Percentiles rank a stretch among this genome's conserved stretches.
Evolutionary conservation across 2,113 vertebrate species (phyloP).

Genomic region (Menura novaehollandiae): DNA sequence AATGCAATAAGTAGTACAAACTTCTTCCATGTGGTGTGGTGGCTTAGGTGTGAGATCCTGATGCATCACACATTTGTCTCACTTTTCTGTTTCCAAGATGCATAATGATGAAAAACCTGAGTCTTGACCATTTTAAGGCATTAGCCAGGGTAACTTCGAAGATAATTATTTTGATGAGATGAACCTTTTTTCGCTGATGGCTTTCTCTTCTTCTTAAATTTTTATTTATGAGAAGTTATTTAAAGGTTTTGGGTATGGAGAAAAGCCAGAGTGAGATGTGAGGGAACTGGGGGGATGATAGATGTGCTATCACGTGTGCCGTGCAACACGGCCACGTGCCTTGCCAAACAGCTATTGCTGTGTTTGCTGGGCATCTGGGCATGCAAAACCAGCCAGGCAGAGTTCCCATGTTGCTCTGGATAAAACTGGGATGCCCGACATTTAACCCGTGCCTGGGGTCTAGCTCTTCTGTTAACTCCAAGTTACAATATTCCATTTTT

Average conservation of each 20-base stretch:
- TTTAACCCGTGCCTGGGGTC: not conserved
- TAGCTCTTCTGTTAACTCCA: not conserved
- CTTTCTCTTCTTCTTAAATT: not conserved
- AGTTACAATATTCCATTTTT: not conserved
- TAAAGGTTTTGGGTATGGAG: not conserved
- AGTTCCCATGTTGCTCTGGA: not conserved
- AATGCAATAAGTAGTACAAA: not conserved
- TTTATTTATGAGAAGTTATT: not conserved
- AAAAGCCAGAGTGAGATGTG: not conserved
- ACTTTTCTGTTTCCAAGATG: not conserved
- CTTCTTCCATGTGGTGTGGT: rapidly evolving
- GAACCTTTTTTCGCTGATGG: not conserved
- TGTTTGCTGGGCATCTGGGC: not conserved
- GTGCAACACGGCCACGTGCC: not conserved
- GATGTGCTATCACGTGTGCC: too few species aligned
- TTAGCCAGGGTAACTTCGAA: not conserved
- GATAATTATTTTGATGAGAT: not conserved
- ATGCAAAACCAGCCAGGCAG: not conserved
- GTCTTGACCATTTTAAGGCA: not conserved
- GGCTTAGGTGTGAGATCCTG: not conserved
- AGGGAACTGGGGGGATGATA: not conserved
- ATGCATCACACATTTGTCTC: not conserved
- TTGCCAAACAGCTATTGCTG: not conserved
- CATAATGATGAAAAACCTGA: not conserved
- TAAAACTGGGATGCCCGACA: not conserved